Evolutionary conservation across 2,113 vertebrate species (phyloP).

Genomic region (Thunnus thynnus): DNA sequence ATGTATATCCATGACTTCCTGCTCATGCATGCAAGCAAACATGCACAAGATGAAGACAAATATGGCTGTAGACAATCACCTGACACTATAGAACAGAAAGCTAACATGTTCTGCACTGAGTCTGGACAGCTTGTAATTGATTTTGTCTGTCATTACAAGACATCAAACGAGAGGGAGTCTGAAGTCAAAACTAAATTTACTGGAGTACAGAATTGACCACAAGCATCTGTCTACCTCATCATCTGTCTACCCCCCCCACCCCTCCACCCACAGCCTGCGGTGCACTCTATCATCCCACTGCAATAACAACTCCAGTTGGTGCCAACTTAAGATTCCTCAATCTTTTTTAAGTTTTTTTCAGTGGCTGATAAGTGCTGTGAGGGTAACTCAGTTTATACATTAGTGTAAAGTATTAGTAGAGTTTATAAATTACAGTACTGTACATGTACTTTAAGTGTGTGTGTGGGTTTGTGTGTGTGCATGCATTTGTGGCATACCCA

Average conservation of each 20-base stretch:
- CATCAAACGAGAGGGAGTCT: slow-evolving; percentile 19
- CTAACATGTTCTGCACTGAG: slow-evolving; percentile 5
- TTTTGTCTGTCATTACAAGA: slow-evolving; percentile 29
- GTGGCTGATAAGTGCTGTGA: not conserved
- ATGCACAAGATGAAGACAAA: not conserved
- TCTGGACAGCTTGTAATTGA: slow-evolving; percentile 25
- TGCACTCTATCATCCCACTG: slow-evolving; percentile 27
- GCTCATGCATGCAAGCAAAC: not conserved
- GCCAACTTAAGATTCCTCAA: not conserved
- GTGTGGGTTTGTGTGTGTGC: not conserved
- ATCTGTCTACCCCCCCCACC: too few species aligned
- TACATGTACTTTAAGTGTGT: not conserved
- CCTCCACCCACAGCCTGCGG: not conserved
- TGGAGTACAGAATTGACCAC: slow-evolving; percentile 19
- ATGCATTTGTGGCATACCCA: not conserved
- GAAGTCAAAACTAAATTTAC: slow-evolving; percentile 35
- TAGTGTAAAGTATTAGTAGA: too few species aligned
- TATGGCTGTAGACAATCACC: slow-evolving; percentile 14
- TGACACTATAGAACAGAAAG: slow-evolving; percentile 10
- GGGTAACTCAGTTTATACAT: not conserved
- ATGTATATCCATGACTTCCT: not conserved
- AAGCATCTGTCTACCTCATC: slow-evolving; percentile 33
- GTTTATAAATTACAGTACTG: not conserved
- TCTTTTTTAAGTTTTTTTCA: slow-evolving; percentile 27
- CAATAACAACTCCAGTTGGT: slow-evolving; percentile 41